These are phyloP conservation scores for Oasisia sp. DNA, from an alignment of 2,888 invertebrate genomes.

Conservation along the genomic window DNA sequence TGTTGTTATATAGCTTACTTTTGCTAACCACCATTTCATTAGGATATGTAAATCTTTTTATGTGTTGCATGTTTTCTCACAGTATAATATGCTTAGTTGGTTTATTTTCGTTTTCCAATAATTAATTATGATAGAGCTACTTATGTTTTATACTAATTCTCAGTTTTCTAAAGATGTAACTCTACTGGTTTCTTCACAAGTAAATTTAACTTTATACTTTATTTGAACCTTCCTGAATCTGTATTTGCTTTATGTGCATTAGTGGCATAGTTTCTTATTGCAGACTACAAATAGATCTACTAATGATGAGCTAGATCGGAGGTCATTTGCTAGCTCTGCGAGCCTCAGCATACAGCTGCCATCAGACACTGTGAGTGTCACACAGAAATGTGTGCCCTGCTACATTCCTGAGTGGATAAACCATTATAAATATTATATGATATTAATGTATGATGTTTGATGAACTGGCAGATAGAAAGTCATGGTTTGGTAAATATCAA, in stretches of 20 bases:
- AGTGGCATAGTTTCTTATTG: constrained; percentile 10
- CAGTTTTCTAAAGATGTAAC: background rate
- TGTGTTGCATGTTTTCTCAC: background rate
- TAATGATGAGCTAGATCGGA: constrained; percentile 3
- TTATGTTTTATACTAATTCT: background rate
- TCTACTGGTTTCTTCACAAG: background rate
- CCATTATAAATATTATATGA: background rate
- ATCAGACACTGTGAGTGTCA: background rate
- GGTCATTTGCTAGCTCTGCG: background rate
- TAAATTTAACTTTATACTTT: background rate
- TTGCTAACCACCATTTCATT: background rate
- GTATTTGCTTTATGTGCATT: background rate
- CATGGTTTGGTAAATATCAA: background rate
- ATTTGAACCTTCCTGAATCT: background rate
- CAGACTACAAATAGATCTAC: background rate
- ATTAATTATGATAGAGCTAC: too few relatives aligned
- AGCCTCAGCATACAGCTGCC: background rate
- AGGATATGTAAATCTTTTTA: background rate
- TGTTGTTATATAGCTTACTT: too few relatives aligned
- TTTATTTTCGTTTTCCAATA: background rate
- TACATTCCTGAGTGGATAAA: background rate
- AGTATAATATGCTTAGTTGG: background rate
- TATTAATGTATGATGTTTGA: background rate
- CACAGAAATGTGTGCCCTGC: background rate
- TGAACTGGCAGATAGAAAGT: background rate